Evolutionary conservation across 2,797 vertebrate species (phyloP).

Genomic region (Crypturellus tataupa): DNA sequence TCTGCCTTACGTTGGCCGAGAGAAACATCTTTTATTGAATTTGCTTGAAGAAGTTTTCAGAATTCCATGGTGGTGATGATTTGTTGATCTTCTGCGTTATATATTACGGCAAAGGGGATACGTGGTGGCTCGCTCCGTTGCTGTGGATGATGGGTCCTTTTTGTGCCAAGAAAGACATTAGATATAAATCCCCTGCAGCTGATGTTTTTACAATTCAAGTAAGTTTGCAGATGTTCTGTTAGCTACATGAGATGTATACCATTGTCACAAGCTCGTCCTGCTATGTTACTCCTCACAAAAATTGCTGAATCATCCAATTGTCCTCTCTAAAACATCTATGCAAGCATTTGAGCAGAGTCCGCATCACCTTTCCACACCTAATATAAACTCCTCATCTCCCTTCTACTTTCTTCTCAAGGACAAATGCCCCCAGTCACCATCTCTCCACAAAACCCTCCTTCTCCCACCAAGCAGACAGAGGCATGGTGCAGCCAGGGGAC

Average conservation of each 20-base stretch:
- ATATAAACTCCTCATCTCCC: not conserved
- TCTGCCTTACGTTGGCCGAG: not conserved
- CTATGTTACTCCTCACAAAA: not conserved
- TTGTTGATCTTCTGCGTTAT: not conserved
- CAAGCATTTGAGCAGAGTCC: not conserved
- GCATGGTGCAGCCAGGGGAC: too few relatives aligned
- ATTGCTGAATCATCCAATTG: not conserved
- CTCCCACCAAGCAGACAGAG: not conserved
- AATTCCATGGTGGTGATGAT: not conserved
- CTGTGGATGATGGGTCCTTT: not conserved
- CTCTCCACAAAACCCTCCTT: not conserved
- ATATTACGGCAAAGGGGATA: not conserved
- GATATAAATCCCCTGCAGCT: conserved; percentile 17
- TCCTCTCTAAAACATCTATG: not conserved
- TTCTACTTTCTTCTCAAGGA: not conserved
- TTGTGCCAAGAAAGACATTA: conserved; percentile 43
- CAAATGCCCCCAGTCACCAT: not conserved
- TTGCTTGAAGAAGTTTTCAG: not conserved
- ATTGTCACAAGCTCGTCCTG: not conserved
- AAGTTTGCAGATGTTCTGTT: not conserved
- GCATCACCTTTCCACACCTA: not conserved
- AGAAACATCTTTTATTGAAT: not conserved
- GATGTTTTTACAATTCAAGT: not conserved
- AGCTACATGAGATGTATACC: not conserved
- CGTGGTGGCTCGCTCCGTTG: not conserved